Evolutionary conservation across 2,888 invertebrate species (phyloP), one percentile per base, ranked within the genome.

Genomic region (Drosophila anceps): DNA sequence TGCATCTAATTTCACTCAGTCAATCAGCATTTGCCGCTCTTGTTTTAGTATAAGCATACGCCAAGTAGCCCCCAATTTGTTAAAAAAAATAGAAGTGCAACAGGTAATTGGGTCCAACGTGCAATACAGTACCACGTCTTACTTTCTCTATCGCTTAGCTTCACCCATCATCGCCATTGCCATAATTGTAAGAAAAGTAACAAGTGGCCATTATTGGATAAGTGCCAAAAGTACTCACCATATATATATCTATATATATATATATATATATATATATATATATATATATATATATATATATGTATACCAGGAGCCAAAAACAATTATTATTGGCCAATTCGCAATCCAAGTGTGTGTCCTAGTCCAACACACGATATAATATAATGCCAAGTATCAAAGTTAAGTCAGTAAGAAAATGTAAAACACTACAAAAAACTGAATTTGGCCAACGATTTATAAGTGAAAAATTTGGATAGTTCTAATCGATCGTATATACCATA

Each of bases 201-300:
- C 66, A 39, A 69, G 77, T 69, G 73, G 82, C 82, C 82, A 82
- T 86, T 63, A 62, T 50, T 60, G 61, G 58, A 82, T 57, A 69
- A 70, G 86, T 82, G 86, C 86, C 82, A 86, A 83, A 83, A 61
- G 51, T 51, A 72, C 50, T 68, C 44, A 73, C 43, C 41, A 59
- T 43, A 24, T 7, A 15, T 44, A 24, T 29, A 20, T 12, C 20
- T 15, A 24, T 3, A 10, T 33, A 46, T 13, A 60, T 18, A 12
- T 5, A 27, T 53, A n/a, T 15, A 37, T 46, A 37, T 12, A 39
- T 35, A 5, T 4, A 43, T 43, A 10, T 6, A 12, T 20, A 3
- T 2, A n/a, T 48, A 18, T 29, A 12, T n/a, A n/a, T 12, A 48
- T 18, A 48, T 18, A 12, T 1, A 15, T 48, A 48, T 24, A 24